Evolutionary conservation across 2,888 invertebrate genomes (phyloP), one percentile per base, ranked within the genome.

Genomic region (Beris chalybata): DNA sequence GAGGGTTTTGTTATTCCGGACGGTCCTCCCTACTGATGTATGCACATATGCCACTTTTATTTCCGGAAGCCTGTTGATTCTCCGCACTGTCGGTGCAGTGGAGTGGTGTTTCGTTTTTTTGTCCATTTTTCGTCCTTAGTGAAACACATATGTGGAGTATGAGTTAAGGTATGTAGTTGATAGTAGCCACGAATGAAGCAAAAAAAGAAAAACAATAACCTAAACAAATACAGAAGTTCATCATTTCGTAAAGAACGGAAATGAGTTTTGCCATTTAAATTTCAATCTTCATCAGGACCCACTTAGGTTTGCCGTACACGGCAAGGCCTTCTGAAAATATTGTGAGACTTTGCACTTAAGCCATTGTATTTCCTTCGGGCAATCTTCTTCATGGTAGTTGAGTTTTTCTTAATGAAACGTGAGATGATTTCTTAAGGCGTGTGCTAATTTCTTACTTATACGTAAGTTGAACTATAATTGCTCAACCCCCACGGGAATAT

Each of bases 21-120:
- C 50, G 15, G 59, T 54, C 43, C 66, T 56, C 58, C 30, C 38
- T 38, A 38, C 5, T 38, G 5, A 59, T 61, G 32, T 57, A 53
- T 58, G 15, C 59, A 58, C 44, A 67, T 52, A 67, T 67, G 61
- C 53, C 59, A 32, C 44, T 55, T 59, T 54, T 61, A 65, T 52
- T 68, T 68, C 68, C 68, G 68, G 68, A 65, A 63, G 65, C 68
- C 68, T 68, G 68, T 65, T 68, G 65, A 68, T 68, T 65, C 65
- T 31, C 15, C 22, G 38, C 38, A 38, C 38, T 38, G 38, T 38
- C 38, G 38, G 38, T 38, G 38, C 38, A 38, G 38, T 9, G 9
- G 38, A 38, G 38, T 38, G 38, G 38, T 38, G 38, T 38, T 38
- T 38, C 7, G 5, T 38, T 38, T 9, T 38, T 7, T 38, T 38